Percentiles rank a stretch among this genome's conserved stretches.
Evolutionary conservation across 2,113 vertebrate genomes (phyloP).

Genomic region (Silurus asotus): DNA sequence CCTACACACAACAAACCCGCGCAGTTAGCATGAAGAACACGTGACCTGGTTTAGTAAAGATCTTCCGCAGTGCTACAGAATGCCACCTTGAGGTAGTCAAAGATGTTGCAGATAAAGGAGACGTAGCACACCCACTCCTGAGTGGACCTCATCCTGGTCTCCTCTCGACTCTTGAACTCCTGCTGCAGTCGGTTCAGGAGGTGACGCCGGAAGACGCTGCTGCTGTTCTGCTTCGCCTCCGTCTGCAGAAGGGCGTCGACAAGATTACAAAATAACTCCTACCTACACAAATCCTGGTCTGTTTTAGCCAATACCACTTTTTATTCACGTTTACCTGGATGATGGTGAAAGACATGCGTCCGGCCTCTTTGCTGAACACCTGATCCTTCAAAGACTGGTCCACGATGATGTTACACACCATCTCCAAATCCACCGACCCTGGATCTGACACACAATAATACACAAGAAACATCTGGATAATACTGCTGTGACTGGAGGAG

Average conservation of each 20-base stretch:
- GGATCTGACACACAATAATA: conserved; percentile 76
- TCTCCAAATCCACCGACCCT: conserved; percentile 86
- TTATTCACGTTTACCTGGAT: conserved; percentile 79
- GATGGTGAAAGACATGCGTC: conserved; percentile 93
- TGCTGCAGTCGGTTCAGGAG: conserved; percentile 89
- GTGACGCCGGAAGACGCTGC: conserved; percentile 82
- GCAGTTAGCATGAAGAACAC: background rate
- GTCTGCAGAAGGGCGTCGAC: conserved; percentile 68
- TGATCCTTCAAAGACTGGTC: conserved; percentile 93
- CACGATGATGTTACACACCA: conserved; percentile 88
- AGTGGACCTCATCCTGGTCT: conserved; percentile 79
- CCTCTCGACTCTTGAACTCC: conserved; percentile 86
- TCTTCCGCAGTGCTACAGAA: no score
- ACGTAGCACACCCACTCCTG: conserved; percentile 94
- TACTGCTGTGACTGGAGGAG: background rate
- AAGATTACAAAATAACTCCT: background rate
- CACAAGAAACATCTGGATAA: background rate
- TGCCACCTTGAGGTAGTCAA: conserved; percentile 91
- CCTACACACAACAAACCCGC: conserved; percentile 68
- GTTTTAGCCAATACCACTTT: no score
- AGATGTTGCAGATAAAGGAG: conserved; percentile 96
- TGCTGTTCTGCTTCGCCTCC: conserved; percentile 84
- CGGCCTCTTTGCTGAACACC: conserved; percentile 93
- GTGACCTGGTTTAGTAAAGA: background rate
- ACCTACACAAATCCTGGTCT: background rate